Evolutionary conservation across 2,888 invertebrate species (phyloP), one percentile per base, ranked within the genome.

Genomic region (Poecilobothrus nobilitatus): DNA sequence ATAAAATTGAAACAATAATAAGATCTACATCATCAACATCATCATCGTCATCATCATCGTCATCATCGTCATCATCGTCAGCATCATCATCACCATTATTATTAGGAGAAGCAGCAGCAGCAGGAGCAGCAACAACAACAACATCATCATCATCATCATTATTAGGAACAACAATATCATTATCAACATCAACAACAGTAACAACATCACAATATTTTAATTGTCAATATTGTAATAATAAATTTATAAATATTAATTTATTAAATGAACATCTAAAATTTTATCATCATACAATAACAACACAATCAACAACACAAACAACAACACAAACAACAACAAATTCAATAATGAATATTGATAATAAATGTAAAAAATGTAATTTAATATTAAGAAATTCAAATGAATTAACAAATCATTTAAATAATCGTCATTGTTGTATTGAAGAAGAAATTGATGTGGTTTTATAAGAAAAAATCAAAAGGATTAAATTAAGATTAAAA

Each of bases 321-420:
- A 27, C 5, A 27, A 27, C 27, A 27, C 2, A 2, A 27, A 4
- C 27, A 27, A 27, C 27, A 27, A 27, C 27, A 27, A 27, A 27
- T 27, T 27, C 27, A 27, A 27, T 27, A 27, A 12, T 15, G 15
- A 53, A 9, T n/a, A 18, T 6, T 12, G 18, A 53, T 53, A 53
- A 53, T 53, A 53, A 53, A n/a, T 53, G 53, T n/a, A 53, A 15
- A n/a, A 53, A 53, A 53, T 53, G 53, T 53, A 53, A 53, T 53
- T 15, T 53, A 53, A 53, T 53, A 53, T 53, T 53, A n/a, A n/a
- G 15, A n/a, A 53, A 53, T n/a, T 53, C 53, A 15, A 53, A 53
- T 53, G 53, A 53, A n/a, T 18, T 53, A 53, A 18, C 53, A 18
- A 53, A 53, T 6, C 53, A 53, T 53, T 53, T 53, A 53, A 53